A percentile compares a stretch with the other conserved stretches of the same genome.
phyloP scores from a whole-genome alignment of 2,888 invertebrate species.

The Marasmarcha lunaedactyla region DNA sequence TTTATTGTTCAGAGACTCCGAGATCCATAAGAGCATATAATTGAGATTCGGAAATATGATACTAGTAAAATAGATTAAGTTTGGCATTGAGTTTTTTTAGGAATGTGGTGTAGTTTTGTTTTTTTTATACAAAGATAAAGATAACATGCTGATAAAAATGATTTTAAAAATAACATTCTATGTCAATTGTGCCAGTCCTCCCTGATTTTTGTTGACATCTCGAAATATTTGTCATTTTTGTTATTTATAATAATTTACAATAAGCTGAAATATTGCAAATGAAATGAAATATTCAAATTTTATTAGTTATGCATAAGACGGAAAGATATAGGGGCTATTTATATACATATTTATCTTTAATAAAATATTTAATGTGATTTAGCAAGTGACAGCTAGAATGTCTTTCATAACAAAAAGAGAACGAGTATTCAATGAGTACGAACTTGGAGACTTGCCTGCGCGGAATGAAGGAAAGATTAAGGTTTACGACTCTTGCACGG shows the following conservation, averaged over 20 bases:
- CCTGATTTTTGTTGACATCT: constrained; percentile 54
- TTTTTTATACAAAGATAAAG: too few relatives aligned
- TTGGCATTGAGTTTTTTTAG: too few relatives aligned
- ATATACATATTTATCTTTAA: constrained; percentile 33
- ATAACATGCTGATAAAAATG: too few relatives aligned
- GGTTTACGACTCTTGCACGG: constrained; percentile 66
- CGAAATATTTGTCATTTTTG: constrained; percentile 50
- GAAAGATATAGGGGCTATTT: constrained; percentile 35
- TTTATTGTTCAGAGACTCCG: too few relatives aligned
- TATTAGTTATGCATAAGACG: constrained; percentile 40
- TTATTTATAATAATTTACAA: constrained; percentile 39
- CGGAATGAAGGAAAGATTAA: constrained; percentile 69
- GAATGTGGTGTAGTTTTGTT: too few relatives aligned
- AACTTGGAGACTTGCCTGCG: constrained; percentile 47
- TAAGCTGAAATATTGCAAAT: constrained; percentile 29
- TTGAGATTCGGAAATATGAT: too few relatives aligned
- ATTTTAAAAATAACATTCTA: constrained; percentile 41
- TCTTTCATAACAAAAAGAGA: constrained; percentile 64
- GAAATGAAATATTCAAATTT: constrained; percentile 34
- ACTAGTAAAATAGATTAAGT: too few relatives aligned
- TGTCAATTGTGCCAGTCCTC: constrained; percentile 35
- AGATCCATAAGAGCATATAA: too few relatives aligned
- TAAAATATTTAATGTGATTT: constrained; percentile 30
- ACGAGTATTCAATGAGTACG: constrained; percentile 57
- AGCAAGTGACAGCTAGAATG: constrained; percentile 33